phyloP scores from a whole-genome alignment of 2,888 invertebrate genomes.

The Trypoxylon attenuatum region DNA sequence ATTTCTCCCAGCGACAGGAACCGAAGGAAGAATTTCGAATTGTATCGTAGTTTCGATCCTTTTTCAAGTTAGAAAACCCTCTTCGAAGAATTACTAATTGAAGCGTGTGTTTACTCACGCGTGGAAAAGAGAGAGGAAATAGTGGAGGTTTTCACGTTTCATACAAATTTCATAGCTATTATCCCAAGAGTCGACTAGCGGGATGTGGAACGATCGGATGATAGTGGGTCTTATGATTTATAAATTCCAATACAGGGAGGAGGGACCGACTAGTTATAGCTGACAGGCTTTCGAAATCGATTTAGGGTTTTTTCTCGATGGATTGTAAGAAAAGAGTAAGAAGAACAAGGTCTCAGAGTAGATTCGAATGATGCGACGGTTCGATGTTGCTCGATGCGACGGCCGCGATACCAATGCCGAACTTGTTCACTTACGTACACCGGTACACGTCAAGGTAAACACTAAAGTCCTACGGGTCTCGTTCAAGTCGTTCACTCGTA shows the following conservation, averaged over 20 bases:
- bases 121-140: too few relatives aligned
- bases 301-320: background rate
- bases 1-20: too few relatives aligned
- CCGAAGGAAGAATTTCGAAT: too few relatives aligned
- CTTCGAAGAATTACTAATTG: constrained; percentile 10
- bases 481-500: constrained; percentile 11
- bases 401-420: background rate
- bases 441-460: constrained; percentile 15
- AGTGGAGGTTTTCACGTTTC: background rate
- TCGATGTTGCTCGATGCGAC: background rate
- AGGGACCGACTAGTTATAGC: background rate
- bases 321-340: background rate
- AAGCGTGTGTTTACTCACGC: background rate
- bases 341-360: background rate
- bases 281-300: background rate
- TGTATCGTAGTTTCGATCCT: too few relatives aligned
- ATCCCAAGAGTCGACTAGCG: background rate
- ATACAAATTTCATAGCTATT: background rate
- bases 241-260: background rate
- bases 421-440: constrained; percentile 32
- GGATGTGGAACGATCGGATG: background rate
- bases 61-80: too few relatives aligned
- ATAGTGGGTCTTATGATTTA: background rate
- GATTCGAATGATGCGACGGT: background rate
- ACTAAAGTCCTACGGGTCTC: constrained; percentile 12